Evolutionary conservation across 2,113 vertebrate genomes (phyloP).

Genomic region (Himantopus leucocephalus): DNA sequence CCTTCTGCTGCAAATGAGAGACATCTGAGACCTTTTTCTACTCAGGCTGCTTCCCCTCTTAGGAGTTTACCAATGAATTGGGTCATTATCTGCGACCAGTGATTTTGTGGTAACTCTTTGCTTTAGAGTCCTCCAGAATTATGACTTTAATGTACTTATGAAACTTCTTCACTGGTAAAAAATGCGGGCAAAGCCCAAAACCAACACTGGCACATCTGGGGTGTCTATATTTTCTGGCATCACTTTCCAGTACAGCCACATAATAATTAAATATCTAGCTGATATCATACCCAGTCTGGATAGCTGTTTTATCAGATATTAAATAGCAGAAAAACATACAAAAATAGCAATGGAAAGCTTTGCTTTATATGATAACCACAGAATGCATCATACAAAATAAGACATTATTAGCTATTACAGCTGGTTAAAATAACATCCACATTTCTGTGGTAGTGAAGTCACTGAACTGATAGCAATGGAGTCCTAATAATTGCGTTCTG

Average conservation of each 20-base stretch:
- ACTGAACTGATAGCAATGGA: neutral
- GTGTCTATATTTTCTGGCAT: constrained; percentile 14
- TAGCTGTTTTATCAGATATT: constrained; percentile 22
- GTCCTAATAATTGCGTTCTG: neutral
- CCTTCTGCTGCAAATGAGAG: neutral
- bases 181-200: constrained; percentile 44
- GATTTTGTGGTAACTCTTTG: neutral
- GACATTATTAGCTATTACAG: neutral
- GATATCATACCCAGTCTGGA: neutral
- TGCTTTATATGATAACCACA: neutral
- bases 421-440: neutral
- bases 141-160: neutral
- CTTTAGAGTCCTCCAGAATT: neutral
- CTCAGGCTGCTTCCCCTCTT: neutral
- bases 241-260: neutral
- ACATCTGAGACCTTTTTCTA: neutral
- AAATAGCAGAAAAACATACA: neutral
- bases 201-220: neutral
- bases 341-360: constrained; percentile 15
- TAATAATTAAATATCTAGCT: constrained; percentile 26
- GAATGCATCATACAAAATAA: neutral
- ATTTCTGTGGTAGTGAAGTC: neutral
- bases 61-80: neutral
- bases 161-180: constrained; percentile 31
- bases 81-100: neutral